Base-by-base conservation (phyloP, 2,888 invertebrate genomes). In the Achlya flavicornis region DNA sequence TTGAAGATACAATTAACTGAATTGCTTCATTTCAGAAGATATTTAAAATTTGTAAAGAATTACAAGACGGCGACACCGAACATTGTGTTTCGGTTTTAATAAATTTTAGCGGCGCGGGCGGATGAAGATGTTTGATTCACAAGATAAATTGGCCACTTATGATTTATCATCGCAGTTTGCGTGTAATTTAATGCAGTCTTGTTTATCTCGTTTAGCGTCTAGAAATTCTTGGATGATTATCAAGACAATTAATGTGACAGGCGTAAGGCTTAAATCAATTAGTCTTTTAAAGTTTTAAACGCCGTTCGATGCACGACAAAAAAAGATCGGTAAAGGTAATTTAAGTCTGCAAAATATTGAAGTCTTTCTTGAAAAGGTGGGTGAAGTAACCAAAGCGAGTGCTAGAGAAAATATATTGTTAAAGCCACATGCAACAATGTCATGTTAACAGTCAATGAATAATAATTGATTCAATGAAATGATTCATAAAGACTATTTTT, bases 1-100 rank as follows among this genome's bases (percentile, higher is more conserved):
- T 89, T 88, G 88, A 89, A 80, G 84, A 86, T 75, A 78, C 76
- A 71, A 66, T 73, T 69, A 74, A 65, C 66, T 64, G 69, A 70
- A 66, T 66, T 64, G 78, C 61, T 61, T 66, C 77, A 79, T 80
- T 79, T 76, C 63, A 73, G 73, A 66, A 69, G 73, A 76, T 71
- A 62, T 63, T 64, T 65, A 58, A 58, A n/a, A 59, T 38, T 59
- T 59, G 26, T 41, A 41, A 41, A 53, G 53, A 53, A 19, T 53
- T 19, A 53, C 53, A 53, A 53, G 19, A 53, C 19, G 10, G 41
- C 19, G 60, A 41, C 41, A 12, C n/a, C 14, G 53, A 10, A 53
- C 53, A 53, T 53, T 53, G 53, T 53, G 53, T 53, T 19, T 53
- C 19, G 53, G 16, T 53, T 53, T 19, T 53, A 41, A 60, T 60